Evolutionary conservation across 2,113 vertebrate genomes (phyloP), one percentile per base, ranked within the genome.

Genomic region (Pyrgilauda ruficollis): DNA sequence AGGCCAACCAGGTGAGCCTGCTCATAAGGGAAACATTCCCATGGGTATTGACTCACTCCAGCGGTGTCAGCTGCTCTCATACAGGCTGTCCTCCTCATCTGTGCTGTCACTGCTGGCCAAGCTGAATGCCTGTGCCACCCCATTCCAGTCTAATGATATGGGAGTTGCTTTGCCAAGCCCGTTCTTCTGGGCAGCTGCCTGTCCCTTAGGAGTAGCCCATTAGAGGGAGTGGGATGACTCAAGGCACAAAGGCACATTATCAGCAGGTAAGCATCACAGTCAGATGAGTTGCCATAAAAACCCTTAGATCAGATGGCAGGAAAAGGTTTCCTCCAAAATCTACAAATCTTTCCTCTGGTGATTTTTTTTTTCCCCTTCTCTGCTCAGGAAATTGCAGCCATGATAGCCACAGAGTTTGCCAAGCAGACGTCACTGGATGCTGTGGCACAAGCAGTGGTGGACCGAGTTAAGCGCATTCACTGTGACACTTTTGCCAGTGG

Each of bases 391-490:
- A 99, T 99, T 3, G 99, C 99, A 43, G 99, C 99, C 63, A 99
- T 99, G 98, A 99, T 99, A 80, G 99, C 99, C 66, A 99, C 99
- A 0, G 99, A 99, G 97, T 98, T 99, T 95, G 99, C 98, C 89
- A 99, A 98, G 97, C 99, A 99, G 98, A 98, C 93, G 1, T 99
- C 97, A 2, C 97, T 99, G 96, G 99, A 99, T 62, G 98, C 98
- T 0, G 99, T 98, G 87, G 99, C 99, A 33, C 99, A 99, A 97
- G 99, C 99, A 1, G 99, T 99, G 94, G 99, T 99, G 93, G 99
- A 99, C 94, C 98, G 99, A 3, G 98, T 99, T 24, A 99, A 98
- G 61, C 98, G 99, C 52, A 98, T 99, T 85, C 99, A 99, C 93
- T 97, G 99, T 0, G 99, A 99, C 92, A 99, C 98, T 35, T 99